phyloP scores from a whole-genome alignment of 2,797 vertebrate species.

The Alauda arvensis region DNA sequence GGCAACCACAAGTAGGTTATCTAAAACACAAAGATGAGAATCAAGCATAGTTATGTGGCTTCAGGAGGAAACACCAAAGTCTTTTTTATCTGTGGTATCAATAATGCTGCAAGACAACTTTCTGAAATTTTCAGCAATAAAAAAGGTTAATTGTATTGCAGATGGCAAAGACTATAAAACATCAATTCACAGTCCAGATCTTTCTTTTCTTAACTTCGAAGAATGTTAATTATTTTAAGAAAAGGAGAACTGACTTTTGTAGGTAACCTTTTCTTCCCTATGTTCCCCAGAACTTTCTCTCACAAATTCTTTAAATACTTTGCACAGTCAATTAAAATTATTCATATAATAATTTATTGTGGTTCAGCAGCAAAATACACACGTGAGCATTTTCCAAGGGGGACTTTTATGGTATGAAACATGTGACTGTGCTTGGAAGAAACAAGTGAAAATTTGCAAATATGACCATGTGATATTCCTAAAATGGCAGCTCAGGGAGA shows the following conservation, averaged over 20 bases:
- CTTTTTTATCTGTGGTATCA: not conserved
- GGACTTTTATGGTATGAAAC: not conserved
- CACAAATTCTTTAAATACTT: not conserved
- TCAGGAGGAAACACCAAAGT: not conserved
- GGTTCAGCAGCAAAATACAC: not conserved
- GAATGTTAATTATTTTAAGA: not conserved
- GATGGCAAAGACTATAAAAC: not conserved
- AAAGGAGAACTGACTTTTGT: not conserved
- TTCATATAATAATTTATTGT: not conserved
- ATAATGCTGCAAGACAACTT: not conserved
- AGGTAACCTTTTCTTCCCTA: not conserved
- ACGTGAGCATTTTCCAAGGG: not conserved
- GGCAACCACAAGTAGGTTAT: not conserved
- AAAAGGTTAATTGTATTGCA: not conserved
- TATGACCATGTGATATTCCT: not conserved
- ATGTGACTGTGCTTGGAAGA: not conserved
- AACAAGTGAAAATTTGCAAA: not conserved
- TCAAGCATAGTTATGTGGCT: accelerated
- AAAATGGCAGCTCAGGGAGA: not conserved
- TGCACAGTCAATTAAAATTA: not conserved
- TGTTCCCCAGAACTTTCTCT: not conserved
- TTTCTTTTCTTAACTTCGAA: not conserved
- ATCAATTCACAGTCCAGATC: not conserved
- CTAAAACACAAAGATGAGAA: not conserved
- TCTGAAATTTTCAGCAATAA: not conserved